These are phyloP conservation scores for Syrphus vitripennis DNA, from an alignment of 2,888 invertebrate genomes.

Conservation along the genomic window DNA sequence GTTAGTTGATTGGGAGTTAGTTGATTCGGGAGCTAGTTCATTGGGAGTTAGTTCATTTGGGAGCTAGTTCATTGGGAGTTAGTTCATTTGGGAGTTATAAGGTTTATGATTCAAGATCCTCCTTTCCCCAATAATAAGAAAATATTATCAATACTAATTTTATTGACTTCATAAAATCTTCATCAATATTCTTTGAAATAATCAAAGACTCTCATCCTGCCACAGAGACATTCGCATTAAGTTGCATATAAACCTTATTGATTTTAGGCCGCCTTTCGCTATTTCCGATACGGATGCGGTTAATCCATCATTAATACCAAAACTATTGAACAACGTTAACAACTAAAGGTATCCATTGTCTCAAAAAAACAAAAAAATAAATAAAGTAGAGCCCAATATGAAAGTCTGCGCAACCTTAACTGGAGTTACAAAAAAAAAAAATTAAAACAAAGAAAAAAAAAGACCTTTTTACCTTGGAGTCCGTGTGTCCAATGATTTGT, in stretches of 20 bases:
- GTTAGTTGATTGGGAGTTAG: no score
- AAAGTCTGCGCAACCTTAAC: not conserved
- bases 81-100: no score
- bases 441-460: not conserved
- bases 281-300: not conserved
- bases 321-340: not conserved
- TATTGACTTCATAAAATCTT: not conserved
- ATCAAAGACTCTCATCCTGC: not conserved
- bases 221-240: not conserved
- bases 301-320: conserved; percentile 6
- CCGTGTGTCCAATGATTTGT: conserved; percentile 63
- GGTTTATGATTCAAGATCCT: no score
- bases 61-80: no score
- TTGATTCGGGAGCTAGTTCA: no score
- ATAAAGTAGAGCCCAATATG: not conserved
- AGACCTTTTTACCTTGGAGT: not conserved
- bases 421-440: not conserved
- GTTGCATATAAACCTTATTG: not conserved
- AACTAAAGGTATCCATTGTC: not conserved
- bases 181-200: not conserved
- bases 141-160: no score
- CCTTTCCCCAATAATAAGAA: no score
- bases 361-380: conserved; percentile 9
- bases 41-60: no score
- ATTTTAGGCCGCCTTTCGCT: not conserved